Base-by-base conservation (phyloP, 2,888 invertebrate genomes). In the Meteorus colon region DNA sequence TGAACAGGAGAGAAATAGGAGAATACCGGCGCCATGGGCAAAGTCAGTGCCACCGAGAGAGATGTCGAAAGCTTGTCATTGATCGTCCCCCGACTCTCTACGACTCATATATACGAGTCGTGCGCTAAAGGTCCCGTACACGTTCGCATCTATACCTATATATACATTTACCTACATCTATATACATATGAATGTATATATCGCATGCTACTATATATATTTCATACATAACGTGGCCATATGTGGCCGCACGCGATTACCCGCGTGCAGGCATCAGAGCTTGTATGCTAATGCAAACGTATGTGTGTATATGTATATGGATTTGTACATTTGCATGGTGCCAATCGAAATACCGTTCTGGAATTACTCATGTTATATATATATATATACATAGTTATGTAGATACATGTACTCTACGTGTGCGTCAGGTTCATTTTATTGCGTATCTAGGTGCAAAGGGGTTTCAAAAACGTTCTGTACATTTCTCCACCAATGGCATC, bases 81-180 rank as follows among this genome's bases (percentile, higher is more conserved):
- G 89, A 89, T 89, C 89, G 89, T 87, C 81, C 80, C 79, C 77
- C 77, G 81, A 77, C 77, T 79, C 79, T 78, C 79, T 74, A 77
- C 76, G 74, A 68, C 73, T 69, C 72, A 85, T 84, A 63, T 63
- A 63, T 63, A 63, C 31, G 31, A 29, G 84, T 84, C 79, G 79
- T 88, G 87, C 87, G 87, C 87, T 88, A 89, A 89, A 89, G 89
- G 89, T 89, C 89, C 89, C 89, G 89, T 89, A 88, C 88, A 86
- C 87, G 88, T 27, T n/a, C 8, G 19, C 55, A 55, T 63, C 34
- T 73, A 73, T 73, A 73, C 65, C 65, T 34, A 73, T 65, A 55
- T 70, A 63, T 73, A n/a, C 19, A 34, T 37, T 16, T 34, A 62
- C 5, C 14, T 65, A 34, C 31, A 34, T 41, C 8, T 84, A 34